Conservation (phyloP, 2,797 vertebrate genomes). For the Pangasius djambal region DNA sequence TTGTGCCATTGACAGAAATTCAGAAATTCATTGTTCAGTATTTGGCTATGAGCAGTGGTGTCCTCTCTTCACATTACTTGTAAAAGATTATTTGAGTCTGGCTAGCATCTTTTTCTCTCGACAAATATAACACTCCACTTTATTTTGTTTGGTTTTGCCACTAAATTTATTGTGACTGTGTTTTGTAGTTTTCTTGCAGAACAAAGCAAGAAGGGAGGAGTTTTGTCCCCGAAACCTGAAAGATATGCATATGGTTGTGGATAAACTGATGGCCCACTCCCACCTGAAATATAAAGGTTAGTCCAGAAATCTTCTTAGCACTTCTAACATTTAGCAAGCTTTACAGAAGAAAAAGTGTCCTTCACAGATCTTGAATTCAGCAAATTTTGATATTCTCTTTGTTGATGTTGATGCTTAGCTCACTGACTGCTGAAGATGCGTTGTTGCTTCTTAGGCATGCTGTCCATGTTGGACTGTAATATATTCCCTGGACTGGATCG, state of each 20-base stretch:
- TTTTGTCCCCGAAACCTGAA: slow-evolving; percentile 87
- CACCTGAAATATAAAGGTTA: slow-evolving; percentile 89
- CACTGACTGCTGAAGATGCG: neutral
- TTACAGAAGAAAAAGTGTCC: neutral
- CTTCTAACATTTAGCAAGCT: neutral
- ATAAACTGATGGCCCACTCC: slow-evolving; percentile 89
- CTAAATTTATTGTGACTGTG: neutral
- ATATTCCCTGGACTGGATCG: slow-evolving; percentile 85
- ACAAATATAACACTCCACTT: neutral
- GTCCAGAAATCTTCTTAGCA: neutral
- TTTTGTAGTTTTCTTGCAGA: slow-evolving; percentile 86
- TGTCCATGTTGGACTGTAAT: slow-evolving; percentile 91
- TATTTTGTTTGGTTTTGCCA: neutral
- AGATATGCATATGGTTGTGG: slow-evolving; percentile 85
- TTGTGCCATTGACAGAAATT: neutral
- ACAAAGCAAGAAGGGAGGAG: slow-evolving; percentile 85
- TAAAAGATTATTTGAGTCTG: neutral
- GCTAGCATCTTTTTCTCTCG: neutral
- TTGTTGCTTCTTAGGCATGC: slow-evolving; percentile 72
- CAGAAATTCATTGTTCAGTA: neutral
- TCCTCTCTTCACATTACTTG: neutral
- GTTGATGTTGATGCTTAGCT: neutral
- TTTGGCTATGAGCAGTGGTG: neutral
- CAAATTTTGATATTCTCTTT: neutral
- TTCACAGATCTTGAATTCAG: neutral